Base-by-base conservation (phyloP, 2,888 invertebrate genomes). In the Chamaedrilus cognettii region DNA sequence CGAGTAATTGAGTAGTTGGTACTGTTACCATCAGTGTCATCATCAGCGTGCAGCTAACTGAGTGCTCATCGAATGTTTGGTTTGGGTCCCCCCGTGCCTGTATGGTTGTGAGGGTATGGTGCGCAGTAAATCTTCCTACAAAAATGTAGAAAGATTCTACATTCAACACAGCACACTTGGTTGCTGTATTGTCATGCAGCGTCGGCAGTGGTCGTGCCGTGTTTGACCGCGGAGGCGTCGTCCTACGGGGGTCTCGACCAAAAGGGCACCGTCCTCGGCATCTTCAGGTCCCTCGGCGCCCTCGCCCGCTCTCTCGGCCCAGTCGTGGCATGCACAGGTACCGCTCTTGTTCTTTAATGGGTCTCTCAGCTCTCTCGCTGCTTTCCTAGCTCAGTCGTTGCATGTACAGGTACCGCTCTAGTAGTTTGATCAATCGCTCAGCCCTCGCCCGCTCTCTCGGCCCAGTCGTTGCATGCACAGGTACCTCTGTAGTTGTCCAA, bases 331-430 rank as follows among this genome's bases (percentile, higher is more conserved):
- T 93, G 94, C 63, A 87, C 92, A 74, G 88, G 94, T 93, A 42
- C n/a, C n/a, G n/a, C n/a, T n/a, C n/a, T n/a, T n/a, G n/a, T n/a
- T n/a, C n/a, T n/a, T n/a, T n/a, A n/a, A n/a, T n/a, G n/a, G n/a
- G n/a, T n/a, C n/a, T n/a, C n/a, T n/a, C n/a, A n/a, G 94, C 97
- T 1, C 85, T 99, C 55, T 96, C 97, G n/a, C 0, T 87, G 98
- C 74, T 95, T 95, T 30, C 83, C 93, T 35, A 98, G 98, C 0
- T 98, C 98, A 0, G 86, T 96, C 64, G 83, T 94, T 19, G 92
- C 95, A 31, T 93, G 94, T 63, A 87, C 92, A 74, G 88, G 94
- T 93, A 42, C n/a, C n/a, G n/a, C n/a, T n/a, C n/a, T n/a, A n/a
- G n/a, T n/a, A n/a, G n/a, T n/a, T n/a, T n/a, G n/a, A n/a, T n/a